Evolutionary conservation across 2,888 invertebrate species (phyloP), one percentile per base, ranked within the genome.

Genomic region (Adineta ricciae): DNA sequence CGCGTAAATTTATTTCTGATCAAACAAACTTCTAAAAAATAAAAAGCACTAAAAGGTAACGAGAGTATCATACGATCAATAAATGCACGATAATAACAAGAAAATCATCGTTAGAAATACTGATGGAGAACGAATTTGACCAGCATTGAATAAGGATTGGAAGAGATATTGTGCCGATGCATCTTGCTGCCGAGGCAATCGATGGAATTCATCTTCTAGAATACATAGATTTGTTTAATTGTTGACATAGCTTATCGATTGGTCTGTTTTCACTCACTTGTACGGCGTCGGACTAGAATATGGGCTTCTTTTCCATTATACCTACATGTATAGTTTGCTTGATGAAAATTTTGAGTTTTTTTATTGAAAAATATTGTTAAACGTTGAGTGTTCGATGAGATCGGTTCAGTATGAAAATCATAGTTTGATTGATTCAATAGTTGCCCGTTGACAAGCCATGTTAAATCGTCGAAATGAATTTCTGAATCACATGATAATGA

Each of bases 201-300:
- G 78, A 78, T 78, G 78, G 19, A 78, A 78, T 78, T 78, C 78
- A 41, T 78, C 78, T 78, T 78, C 78, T 78, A 78, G 1, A 41
- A 24, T 14, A 36, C 21, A 38, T 0, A 41, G 3, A 73, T 24
- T 41, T 9, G 2, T 32, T 64, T 50, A 50, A 50, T 50, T 50
- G 50, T 50, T 50, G 14, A 64, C 16, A 32, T 64, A 16, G 32
- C 16, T 16, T 64, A 16, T 64, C 32, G 4, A 32, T 64, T 19
- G 27, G 0, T 1, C 32, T n/a, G n/a, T 5, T 16, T 0, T 64
- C 16, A 78, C 41, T 41, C 32, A 78, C 78, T 78, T 78, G 78
- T 78, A n/a, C 78, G 78, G 38, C 78, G 41, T 78, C 41, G 3
- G 11, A 78, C 78, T 38, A 41, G n/a, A 11, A 78, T 41, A 24